Base-by-base conservation (phyloP, 2,113 vertebrate genomes). In the Ardeotis arabs region DNA sequence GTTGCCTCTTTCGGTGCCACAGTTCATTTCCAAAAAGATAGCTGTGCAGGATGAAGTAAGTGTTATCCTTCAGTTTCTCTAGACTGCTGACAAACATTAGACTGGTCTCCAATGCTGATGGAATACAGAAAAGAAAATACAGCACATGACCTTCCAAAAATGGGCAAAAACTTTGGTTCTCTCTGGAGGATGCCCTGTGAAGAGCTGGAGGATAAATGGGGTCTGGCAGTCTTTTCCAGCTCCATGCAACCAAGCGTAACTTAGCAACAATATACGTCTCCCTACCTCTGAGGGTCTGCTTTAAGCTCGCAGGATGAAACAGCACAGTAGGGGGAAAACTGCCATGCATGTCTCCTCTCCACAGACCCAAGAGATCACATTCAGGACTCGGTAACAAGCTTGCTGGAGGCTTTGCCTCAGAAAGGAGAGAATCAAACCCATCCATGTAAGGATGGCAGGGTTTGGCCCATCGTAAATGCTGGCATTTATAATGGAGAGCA, bases 31-130 rank as follows among this genome's bases (percentile, higher is more conserved):
- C 87, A 93, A 63, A 74, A 56, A 96, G 77, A 89, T 2, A 95
- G 58, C 50, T 52, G 55, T 23, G 63, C 62, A 85, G 47, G 33
- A 95, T 91, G 86, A 96, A 96, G 82, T 92, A 97, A 96, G 92
- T 27, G 84, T 82, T 90, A 93, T 7, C 63, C 75, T 91, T 74
- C 59, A 81, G 67, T 76, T 93, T 77, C 75, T 45, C 72, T 74
- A 89, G 64, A 70, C 66, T 83, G 94, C 77, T 89, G 83, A 91
- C 82, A 91, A 92, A 91, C 53, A 81, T 74, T 74, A 60, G 29
- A 87, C 78, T 80, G 55, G 24, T 68, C 84, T 97, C 70, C 68
- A 85, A 41, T 0, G 0, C 52, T 62, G 75, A 83, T 9, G 45
- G 87, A 95, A 95, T 27, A 88, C 63, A 91, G 55, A 86, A 85